Evolutionary conservation across 2,888 invertebrate genomes (phyloP), one percentile per base, ranked within the genome.

Genomic region (Acanthococcus lagerstroemiae): DNA sequence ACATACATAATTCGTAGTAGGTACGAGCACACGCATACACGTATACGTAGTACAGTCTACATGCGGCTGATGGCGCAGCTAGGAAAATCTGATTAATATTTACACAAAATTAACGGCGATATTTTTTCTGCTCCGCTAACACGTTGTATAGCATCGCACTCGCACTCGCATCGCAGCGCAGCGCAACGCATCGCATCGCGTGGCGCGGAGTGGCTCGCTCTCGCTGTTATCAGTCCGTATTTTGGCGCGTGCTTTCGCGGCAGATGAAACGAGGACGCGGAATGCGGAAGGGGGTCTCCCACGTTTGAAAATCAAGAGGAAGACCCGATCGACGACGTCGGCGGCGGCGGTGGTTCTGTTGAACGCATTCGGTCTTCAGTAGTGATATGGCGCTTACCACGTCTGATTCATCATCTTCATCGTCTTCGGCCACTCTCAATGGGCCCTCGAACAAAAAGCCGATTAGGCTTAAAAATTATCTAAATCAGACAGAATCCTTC

Each of bases 301-400:
- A 61, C 52, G 52, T 61, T 61, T 30, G 21, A 52, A 61, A 52
- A 52, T 52, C 52, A 61, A 61, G 61, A 60, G 50, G 50, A 61
- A 52, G 15, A 52, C 52, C 52, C 24, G 27, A 50, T 61, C 52
- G 61, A 52, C 52, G 52, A n/a, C n/a, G n/a, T n/a, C n/a, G n/a
- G n/a, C n/a, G n/a, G n/a, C n/a, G n/a, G n/a, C n/a, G n/a, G 61
- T 52, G 50, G 58, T 48, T 61, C 61, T 61, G 61, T 61, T 61
- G 61, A 61, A 61, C 52, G 61, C 52, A 61, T 61, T 52, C 52
- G 24, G 61, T 52, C 37, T 61, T 61, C 61, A 50, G 61, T 61
- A 61, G 61, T 61, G 61, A 61, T 61, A 61, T 61, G 61, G 61
- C 61, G 61, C 61, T 61, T 52, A 61, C 50, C 46, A 61, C 61